Evolutionary conservation across 2,888 invertebrate species (phyloP).

Genomic region (Tiliacea aurago): DNA sequence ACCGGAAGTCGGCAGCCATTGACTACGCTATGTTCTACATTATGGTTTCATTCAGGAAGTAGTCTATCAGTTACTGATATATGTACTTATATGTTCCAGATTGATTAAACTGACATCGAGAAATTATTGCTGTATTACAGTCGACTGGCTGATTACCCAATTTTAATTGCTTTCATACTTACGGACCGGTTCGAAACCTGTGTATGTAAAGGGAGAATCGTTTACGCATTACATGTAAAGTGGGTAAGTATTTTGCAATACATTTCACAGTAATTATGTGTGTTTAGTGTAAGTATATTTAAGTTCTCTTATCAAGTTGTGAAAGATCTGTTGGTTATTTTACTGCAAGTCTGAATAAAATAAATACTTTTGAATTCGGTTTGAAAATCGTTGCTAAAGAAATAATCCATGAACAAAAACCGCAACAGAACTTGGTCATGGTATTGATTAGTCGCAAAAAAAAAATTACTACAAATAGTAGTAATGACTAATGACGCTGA

Average conservation of each 20-base stretch:
- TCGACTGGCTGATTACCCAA: constrained; percentile 58
- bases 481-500: constrained; percentile 25
- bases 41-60: constrained; percentile 48
- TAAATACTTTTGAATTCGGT: not conserved
- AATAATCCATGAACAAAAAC: constrained; percentile 11
- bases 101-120: constrained; percentile 43
- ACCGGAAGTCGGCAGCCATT: not conserved
- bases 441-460: constrained; percentile 31
- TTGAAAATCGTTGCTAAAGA: not conserved
- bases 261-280: constrained; percentile 22
- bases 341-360: not conserved
- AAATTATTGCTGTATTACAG: constrained; percentile 23
- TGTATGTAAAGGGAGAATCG: constrained; percentile 39
- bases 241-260: constrained; percentile 32
- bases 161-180: constrained; percentile 49
- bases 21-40: not conserved
- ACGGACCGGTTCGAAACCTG: constrained; percentile 44
- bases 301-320: constrained; percentile 3
- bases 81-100: constrained; percentile 31
- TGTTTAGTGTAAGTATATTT: constrained; percentile 8
- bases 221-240: constrained; percentile 44
- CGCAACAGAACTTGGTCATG: constrained; percentile 19
- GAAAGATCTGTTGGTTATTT: constrained; percentile 4
- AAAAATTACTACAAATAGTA: constrained; percentile 4
- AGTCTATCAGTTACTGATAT: constrained; percentile 15